These are phyloP conservation scores for Spea multiplicata DNA, from an alignment of 2,113 vertebrate genomes.

Conservation along the genomic window DNA sequence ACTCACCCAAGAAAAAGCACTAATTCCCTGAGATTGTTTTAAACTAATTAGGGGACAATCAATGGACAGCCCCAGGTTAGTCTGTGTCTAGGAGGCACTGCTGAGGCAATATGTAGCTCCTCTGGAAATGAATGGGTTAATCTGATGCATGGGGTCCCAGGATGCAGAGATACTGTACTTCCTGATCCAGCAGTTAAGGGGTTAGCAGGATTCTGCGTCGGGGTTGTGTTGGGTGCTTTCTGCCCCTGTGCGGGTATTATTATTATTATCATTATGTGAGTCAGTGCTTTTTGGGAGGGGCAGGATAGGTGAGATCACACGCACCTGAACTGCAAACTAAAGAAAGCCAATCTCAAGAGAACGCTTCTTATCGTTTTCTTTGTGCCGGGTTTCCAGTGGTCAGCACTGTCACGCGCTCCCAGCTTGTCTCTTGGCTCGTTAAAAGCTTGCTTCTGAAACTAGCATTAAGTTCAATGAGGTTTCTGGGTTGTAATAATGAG, in stretches of 20 bases:
- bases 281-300: constrained; percentile 20
- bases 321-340: neutral
- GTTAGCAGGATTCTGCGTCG: neutral
- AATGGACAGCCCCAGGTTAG: too few species aligned
- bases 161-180: too few species aligned
- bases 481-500: too few species aligned
- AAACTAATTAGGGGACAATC: too few species aligned
- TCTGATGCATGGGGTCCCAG: too few species aligned
- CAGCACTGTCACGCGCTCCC: neutral
- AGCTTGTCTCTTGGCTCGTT: neutral
- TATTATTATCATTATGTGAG: constrained; percentile 23
- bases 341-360: neutral
- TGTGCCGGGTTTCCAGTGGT: neutral
- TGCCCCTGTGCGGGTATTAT: constrained; percentile 13
- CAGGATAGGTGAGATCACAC: neutral
- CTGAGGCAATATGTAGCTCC: too few species aligned
- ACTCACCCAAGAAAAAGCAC: too few species aligned
- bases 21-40: too few species aligned
- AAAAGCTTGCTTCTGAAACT: neutral
- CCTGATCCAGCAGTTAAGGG: neutral
- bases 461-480: too few species aligned
- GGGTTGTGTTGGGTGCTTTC: neutral
- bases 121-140: too few species aligned
- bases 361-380: neutral
- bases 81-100: too few species aligned